A percentile compares a stretch with the other conserved stretches of the same genome.
Evolutionary conservation across 2,113 vertebrate species (phyloP).

Genomic region (Isurus oxyrinchus): DNA sequence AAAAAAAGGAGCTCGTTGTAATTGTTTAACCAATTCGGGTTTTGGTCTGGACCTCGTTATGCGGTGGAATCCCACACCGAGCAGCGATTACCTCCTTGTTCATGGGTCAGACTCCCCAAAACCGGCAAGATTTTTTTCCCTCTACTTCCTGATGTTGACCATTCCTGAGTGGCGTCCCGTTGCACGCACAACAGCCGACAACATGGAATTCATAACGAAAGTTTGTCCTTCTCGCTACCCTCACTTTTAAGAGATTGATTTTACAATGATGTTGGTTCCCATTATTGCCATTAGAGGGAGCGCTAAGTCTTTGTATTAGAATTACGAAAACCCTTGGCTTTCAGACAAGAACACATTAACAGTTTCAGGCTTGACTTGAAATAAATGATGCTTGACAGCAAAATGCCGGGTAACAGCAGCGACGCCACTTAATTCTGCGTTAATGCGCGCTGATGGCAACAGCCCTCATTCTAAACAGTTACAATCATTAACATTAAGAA

Average conservation of each 20-base stretch:
- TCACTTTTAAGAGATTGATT: too few relatives aligned
- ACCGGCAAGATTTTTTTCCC: neutral
- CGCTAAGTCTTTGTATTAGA: slow-evolving; percentile 8
- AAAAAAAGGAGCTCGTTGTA: too few relatives aligned
- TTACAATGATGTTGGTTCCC: neutral
- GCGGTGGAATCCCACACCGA: neutral
- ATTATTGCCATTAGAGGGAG: slow-evolving; percentile 29
- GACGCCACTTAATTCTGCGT: neutral
- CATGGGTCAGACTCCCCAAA: neutral
- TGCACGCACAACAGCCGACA: neutral
- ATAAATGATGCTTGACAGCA: neutral
- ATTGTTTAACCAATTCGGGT: neutral
- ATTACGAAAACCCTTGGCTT: neutral
- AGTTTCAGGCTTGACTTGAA: neutral
- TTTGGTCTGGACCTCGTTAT: neutral
- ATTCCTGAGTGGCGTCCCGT: neutral
- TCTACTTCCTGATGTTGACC: neutral
- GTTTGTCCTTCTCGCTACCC: neutral
- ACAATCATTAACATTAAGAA: neutral
- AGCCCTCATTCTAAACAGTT: neutral
- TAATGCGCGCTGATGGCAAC: neutral
- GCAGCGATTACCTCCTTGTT: neutral
- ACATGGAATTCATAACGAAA: neutral
- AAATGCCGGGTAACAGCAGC: neutral
- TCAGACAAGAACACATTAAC: neutral